phyloP scores from a whole-genome alignment of 1,140 invertebrate genomes.

The Zelostemma sp. region DNA sequence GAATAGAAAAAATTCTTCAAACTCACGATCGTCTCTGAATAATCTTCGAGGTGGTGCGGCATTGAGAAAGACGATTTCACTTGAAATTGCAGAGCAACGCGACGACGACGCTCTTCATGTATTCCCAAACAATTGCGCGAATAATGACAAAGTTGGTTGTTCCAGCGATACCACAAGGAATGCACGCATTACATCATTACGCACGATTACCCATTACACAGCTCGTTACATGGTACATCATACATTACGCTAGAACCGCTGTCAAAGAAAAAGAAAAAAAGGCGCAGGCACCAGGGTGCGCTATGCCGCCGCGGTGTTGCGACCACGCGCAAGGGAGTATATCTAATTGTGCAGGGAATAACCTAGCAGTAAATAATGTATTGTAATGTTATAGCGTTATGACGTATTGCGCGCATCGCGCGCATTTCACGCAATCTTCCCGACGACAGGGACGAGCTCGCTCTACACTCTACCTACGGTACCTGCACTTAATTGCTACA shows the following conservation, averaged over 20 bases:
- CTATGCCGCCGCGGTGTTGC: slow-evolving; percentile 24
- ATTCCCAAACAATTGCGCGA: slow-evolving; percentile 35
- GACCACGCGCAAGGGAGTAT: slow-evolving; percentile 26
- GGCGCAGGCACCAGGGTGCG: slow-evolving; percentile 25
- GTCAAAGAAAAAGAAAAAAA: slow-evolving; percentile 32
- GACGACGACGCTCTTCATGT: not conserved
- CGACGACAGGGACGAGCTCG: slow-evolving; percentile 41
- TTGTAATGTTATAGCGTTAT: slow-evolving; percentile 44
- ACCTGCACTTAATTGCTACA: slow-evolving; percentile 42
- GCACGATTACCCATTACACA: slow-evolving; percentile 61
- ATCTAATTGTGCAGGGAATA: slow-evolving; percentile 53
- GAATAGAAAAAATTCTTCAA: too few relatives aligned
- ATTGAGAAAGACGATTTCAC: too few relatives aligned
- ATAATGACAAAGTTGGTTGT: slow-evolving; percentile 53
- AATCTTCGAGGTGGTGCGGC: too few relatives aligned
- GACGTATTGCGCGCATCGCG: slow-evolving; percentile 51
- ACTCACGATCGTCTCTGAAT: too few relatives aligned
- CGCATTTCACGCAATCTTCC: slow-evolving; percentile 50
- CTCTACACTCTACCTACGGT: slow-evolving; percentile 46
- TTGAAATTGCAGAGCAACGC: not conserved
- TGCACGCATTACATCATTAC: slow-evolving; percentile 61
- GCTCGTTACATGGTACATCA: slow-evolving; percentile 59
- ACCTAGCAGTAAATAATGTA: slow-evolving; percentile 49
- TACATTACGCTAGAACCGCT: slow-evolving; percentile 49
- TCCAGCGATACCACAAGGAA: slow-evolving; percentile 46